A percentile compares a stretch with the other conserved stretches of the same genome.
Conservation (phyloP, 1,140 invertebrate genomes). For the Samia ricini region DNA sequence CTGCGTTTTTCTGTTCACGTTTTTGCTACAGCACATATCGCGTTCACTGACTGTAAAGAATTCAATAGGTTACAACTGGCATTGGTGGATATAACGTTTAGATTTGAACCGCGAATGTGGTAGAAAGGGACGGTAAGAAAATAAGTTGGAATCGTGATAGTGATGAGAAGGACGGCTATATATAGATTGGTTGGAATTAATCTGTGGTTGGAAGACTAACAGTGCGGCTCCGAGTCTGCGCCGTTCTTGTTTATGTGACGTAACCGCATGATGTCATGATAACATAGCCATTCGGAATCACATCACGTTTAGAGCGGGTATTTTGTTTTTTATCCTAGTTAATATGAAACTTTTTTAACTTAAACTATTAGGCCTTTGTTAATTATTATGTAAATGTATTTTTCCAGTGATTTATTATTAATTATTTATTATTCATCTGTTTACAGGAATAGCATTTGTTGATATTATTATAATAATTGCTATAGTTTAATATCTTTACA, state of each 20-base stretch:
- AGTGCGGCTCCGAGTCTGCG: neutral
- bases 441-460: no score
- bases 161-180: conserved; percentile 2
- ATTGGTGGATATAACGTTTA: conserved; percentile 23
- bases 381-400: no score
- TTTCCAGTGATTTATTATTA: no score
- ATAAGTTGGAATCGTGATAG: neutral
- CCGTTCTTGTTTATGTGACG: conserved; percentile 43
- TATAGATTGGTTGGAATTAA: neutral
- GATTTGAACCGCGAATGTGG: conserved; percentile 2
- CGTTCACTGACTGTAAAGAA: conserved; percentile 27
- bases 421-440: no score
- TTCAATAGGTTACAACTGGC: conserved; percentile 11
- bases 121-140: conserved; percentile 8
- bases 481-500: neutral
- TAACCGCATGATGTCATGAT: conserved; percentile 61
- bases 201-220: neutral
- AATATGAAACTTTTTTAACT: neutral
- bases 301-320: neutral
- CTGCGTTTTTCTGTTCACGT: neutral
- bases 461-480: no score
- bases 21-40: conserved; percentile 19
- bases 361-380: neutral
- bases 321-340: conserved; percentile 3
- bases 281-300: conserved; percentile 35